Percentiles rank a stretch among this genome's conserved stretches.
Conservation (phyloP, 2,113 vertebrate genomes). For the Triplophysa rosa region DNA sequence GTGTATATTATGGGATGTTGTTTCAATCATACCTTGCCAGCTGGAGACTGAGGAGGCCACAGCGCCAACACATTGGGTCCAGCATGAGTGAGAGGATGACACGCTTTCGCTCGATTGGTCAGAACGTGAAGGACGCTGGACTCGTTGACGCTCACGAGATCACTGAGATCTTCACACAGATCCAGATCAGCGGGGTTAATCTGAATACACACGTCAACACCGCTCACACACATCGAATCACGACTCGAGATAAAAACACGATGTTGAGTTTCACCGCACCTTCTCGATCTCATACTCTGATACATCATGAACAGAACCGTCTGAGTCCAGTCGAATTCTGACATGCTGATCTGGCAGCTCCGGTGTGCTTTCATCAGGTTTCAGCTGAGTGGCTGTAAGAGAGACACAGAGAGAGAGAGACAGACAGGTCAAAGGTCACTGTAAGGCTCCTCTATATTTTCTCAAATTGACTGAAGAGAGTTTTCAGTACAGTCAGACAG, state of each 20-base stretch:
- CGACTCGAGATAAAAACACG: background rate
- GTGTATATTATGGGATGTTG: too few relatives aligned
- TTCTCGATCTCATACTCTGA: constrained; percentile 80
- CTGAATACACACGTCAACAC: constrained; percentile 62
- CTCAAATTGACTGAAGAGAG: too few relatives aligned
- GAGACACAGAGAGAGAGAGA: background rate
- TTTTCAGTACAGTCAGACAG: too few relatives aligned
- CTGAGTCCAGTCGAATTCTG: constrained; percentile 77
- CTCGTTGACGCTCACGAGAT: constrained; percentile 82
- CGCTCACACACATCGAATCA: background rate
- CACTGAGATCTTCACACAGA: constrained; percentile 81
- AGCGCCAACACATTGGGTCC: constrained; percentile 80
- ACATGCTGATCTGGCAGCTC: constrained; percentile 81
- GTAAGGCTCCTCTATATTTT: background rate
- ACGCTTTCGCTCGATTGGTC: constrained; percentile 72
- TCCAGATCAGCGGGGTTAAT: constrained; percentile 84
- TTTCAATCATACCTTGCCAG: constrained; percentile 71
- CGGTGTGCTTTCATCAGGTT: constrained; percentile 89
- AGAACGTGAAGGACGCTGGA: constrained; percentile 82
- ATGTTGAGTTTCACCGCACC: constrained; percentile 66
- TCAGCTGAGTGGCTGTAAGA: constrained; percentile 85
- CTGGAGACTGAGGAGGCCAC: constrained; percentile 53
- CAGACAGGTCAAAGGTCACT: background rate
- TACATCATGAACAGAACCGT: constrained; percentile 76
- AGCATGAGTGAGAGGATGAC: constrained; percentile 74